Evolutionary conservation across 2,888 invertebrate genomes (phyloP).

Genomic region (Odontocolon sp.): DNA sequence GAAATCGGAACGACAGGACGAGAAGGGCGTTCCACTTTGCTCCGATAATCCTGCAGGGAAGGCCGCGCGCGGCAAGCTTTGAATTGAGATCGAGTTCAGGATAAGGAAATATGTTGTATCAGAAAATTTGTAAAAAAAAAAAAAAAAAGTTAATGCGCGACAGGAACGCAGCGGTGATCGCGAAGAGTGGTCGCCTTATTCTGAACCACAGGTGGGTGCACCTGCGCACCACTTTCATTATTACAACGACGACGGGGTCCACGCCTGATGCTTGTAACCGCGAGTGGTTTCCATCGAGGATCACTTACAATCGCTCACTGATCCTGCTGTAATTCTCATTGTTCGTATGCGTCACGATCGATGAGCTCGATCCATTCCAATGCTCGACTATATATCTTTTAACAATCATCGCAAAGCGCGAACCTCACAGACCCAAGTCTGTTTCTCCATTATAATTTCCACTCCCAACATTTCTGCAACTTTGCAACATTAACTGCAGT

Average conservation of each 20-base stretch:
- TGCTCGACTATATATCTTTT: slow-evolving; percentile 33
- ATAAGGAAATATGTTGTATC: slow-evolving; percentile 42
- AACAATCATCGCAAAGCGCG: slow-evolving; percentile 28
- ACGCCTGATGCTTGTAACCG: slow-evolving; percentile 63
- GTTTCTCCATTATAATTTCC: too few species aligned
- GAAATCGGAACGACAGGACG: slow-evolving; percentile 24
- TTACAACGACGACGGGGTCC: slow-evolving; percentile 38
- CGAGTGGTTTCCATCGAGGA: slow-evolving; percentile 29
- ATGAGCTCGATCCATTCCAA: slow-evolving; percentile 61
- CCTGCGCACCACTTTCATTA: slow-evolving; percentile 53
- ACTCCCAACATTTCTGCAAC: slow-evolving; percentile 25
- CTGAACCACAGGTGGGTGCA: slow-evolving; percentile 41
- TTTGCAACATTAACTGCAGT: too few species aligned
- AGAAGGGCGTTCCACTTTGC: slow-evolving; percentile 54
- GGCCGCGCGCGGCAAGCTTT: slow-evolving; percentile 34
- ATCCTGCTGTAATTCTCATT: slow-evolving; percentile 63
- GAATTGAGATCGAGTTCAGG: slow-evolving; percentile 36
- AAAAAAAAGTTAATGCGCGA: background rate
- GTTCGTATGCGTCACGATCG: slow-evolving; percentile 67
- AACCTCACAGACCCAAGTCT: too few species aligned
- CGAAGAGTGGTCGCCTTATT: background rate
- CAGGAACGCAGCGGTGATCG: background rate
- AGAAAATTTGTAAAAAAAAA: slow-evolving; percentile 2
- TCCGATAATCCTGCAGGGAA: slow-evolving; percentile 48
- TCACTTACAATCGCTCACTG: slow-evolving; percentile 55